phyloP scores from a whole-genome alignment of 2,888 invertebrate species.

The Diloba caeruleocephala region DNA sequence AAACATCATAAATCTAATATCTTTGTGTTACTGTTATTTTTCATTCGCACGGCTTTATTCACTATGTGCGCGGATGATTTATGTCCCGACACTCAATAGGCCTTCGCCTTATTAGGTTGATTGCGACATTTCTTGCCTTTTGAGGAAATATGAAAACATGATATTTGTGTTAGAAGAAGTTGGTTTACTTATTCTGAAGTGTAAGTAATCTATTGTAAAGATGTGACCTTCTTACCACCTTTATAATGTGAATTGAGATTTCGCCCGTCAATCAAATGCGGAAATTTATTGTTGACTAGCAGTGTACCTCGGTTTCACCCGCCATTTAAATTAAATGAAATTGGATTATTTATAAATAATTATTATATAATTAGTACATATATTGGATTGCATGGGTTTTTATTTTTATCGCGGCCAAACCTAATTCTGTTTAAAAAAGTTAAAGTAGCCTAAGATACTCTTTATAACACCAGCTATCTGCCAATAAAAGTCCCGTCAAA shows the following conservation, averaged over 20 bases:
- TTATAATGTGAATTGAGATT: neutral
- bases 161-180: slow-evolving; percentile 2
- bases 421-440: too few species aligned
- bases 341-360: too few species aligned
- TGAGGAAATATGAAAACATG: slow-evolving; percentile 2
- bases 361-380: too few species aligned
- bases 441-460: too few species aligned
- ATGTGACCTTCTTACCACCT: neutral
- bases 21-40: slow-evolving; percentile 74
- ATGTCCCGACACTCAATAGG: slow-evolving; percentile 44
- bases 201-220: neutral
- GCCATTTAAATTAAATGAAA: too few species aligned
- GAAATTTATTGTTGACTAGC: too few species aligned
- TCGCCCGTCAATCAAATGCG: too few species aligned
- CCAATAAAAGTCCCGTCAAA: too few species aligned
- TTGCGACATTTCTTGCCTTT: slow-evolving; percentile 23
- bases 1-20: slow-evolving; percentile 75
- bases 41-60: slow-evolving; percentile 64
- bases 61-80: slow-evolving; percentile 62
- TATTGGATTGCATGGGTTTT: too few species aligned
- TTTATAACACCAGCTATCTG: neutral
- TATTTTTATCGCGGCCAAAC: too few species aligned
- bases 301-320: too few species aligned
- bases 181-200: neutral
- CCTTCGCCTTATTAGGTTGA: slow-evolving; percentile 50